These are phyloP conservation scores for Cervus canadensis DNA, from an alignment of 2,113 vertebrate species.

Conservation along the genomic window DNA sequence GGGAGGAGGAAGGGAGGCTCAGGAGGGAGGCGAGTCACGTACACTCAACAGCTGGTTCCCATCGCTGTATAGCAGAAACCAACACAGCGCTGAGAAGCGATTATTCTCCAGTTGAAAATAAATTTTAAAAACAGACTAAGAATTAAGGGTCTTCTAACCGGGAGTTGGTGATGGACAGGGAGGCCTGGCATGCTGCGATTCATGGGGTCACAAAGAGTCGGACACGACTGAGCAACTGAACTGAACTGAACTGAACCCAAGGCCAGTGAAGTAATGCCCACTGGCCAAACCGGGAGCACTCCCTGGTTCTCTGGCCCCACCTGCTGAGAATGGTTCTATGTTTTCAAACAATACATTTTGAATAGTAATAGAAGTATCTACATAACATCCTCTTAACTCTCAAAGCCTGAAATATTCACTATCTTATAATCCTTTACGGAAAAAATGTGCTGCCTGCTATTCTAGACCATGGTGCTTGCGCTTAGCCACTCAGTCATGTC, in stretches of 20 bases:
- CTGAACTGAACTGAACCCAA: no score
- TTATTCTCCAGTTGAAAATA: not conserved
- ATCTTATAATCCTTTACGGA: not conserved
- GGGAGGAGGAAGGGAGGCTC: not conserved
- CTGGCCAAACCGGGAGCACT: not conserved
- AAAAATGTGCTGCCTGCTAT: not conserved
- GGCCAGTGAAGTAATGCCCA: not conserved
- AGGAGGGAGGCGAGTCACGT: accelerated
- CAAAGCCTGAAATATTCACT: not conserved
- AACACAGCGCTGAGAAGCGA: not conserved
- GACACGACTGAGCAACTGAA: no score
- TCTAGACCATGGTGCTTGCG: not conserved
- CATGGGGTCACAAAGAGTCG: no score
- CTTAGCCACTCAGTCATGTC: accelerated
- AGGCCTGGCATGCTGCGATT: not conserved
- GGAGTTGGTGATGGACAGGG: no score
- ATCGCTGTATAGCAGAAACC: not conserved
- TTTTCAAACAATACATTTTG: not conserved
- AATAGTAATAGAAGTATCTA: not conserved
- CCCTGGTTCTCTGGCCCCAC: not conserved
- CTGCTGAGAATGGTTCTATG: not conserved
- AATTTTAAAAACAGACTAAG: not conserved
- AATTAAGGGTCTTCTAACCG: not conserved
- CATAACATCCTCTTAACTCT: not conserved
- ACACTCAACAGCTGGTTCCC: not conserved